These are phyloP conservation scores for Anguilla pacifica DNA, from an alignment of 2,797 vertebrate species.

Conservation along the genomic window DNA sequence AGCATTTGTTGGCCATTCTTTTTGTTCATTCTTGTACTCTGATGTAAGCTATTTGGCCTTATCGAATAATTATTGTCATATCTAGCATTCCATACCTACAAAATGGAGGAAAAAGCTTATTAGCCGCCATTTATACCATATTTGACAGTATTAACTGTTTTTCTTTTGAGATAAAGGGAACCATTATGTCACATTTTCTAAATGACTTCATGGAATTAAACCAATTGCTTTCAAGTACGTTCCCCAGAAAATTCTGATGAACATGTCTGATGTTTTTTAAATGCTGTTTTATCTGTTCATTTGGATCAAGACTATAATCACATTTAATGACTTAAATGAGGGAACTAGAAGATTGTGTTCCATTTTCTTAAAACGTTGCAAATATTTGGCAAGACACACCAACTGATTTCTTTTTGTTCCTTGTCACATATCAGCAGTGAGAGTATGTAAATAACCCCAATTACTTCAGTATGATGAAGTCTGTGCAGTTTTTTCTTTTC, in stretches of 20 bases:
- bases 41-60: constrained; percentile 55
- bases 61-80: constrained; percentile 71
- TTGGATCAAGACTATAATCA: constrained; percentile 71
- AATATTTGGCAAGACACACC: neutral
- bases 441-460: constrained; percentile 69
- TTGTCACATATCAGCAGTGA: constrained; percentile 56
- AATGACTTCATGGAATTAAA: constrained; percentile 71
- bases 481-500: constrained; percentile 68
- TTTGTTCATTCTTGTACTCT: constrained; percentile 46
- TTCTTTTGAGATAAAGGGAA: constrained; percentile 75
- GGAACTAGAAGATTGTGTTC: constrained; percentile 64
- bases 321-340: constrained; percentile 66
- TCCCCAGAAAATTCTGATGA: constrained; percentile 59
- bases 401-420: constrained; percentile 1
- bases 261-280: constrained; percentile 55
- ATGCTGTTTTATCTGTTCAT: constrained; percentile 74
- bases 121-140: constrained; percentile 68
- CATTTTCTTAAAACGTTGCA: constrained; percentile 57
- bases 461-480: constrained; percentile 71
- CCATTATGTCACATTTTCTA: constrained; percentile 71
- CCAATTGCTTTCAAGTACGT: constrained; percentile 73
- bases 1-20: constrained; percentile 47
- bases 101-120: constrained; percentile 63
- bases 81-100: constrained; percentile 65
- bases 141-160: constrained; percentile 72